A percentile compares a stretch with the other conserved stretches of the same genome.
phyloP scores from a whole-genome alignment of 2,113 vertebrate genomes.

The Cinclus mexicanus region DNA sequence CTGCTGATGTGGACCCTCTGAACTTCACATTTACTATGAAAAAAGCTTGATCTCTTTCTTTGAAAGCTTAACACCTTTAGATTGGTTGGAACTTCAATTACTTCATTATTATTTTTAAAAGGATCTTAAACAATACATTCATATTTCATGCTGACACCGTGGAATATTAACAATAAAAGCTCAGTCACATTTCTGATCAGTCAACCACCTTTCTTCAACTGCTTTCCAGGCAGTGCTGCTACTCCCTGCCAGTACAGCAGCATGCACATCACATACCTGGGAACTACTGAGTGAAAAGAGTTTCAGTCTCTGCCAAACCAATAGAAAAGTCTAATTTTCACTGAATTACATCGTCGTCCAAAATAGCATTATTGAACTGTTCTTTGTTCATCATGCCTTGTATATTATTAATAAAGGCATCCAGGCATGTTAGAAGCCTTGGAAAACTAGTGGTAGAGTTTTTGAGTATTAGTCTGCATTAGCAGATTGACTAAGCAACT shows the following conservation, averaged over 20 bases:
- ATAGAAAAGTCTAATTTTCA: background rate
- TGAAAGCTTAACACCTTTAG: background rate
- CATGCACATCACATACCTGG: background rate
- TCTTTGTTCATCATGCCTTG: background rate
- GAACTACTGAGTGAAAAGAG: background rate
- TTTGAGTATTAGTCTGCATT: background rate
- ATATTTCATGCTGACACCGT: background rate
- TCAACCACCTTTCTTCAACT: background rate
- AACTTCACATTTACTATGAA: background rate
- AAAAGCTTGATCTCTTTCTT: background rate
- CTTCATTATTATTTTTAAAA: background rate
- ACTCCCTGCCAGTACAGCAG: background rate
- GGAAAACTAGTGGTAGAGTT: background rate
- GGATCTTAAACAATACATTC: background rate
- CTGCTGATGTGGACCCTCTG: background rate
- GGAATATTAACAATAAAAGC: background rate
- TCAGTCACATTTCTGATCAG: background rate
- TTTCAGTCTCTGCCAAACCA: background rate
- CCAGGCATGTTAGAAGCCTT: background rate
- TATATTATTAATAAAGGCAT: constrained; percentile 9
- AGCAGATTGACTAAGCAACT: background rate
- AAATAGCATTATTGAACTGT: background rate
- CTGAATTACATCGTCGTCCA: background rate
- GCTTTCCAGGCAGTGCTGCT: background rate
- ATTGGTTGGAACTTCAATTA: background rate